Conservation (phyloP, 2,888 invertebrate species). For the Dryomyza anilis region DNA sequence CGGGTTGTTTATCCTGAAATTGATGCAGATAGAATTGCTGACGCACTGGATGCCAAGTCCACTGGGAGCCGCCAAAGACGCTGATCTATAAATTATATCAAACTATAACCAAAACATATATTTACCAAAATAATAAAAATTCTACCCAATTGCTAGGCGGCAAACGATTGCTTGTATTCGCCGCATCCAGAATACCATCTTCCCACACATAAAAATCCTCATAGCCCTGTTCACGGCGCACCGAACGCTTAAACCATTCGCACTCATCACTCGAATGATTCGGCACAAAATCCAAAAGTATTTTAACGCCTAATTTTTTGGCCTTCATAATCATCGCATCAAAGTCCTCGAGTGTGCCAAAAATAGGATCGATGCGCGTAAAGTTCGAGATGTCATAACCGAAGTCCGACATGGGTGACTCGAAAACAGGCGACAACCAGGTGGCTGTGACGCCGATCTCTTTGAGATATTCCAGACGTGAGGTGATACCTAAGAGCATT, state of each 20-base stretch:
- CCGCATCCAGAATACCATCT: constrained; percentile 62
- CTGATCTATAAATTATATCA: constrained; percentile 40
- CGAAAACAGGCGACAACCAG: constrained; percentile 76
- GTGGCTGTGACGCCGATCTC: constrained; percentile 71
- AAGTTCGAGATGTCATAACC: constrained; percentile 80
- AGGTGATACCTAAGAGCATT: constrained; percentile 65
- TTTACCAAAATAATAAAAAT: background rate
- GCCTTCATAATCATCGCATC: constrained; percentile 66
- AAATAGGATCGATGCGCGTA: constrained; percentile 69
- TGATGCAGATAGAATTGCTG: constrained; percentile 75
- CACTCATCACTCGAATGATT: constrained; percentile 81
- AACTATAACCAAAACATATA: background rate
- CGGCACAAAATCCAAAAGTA: constrained; percentile 70
- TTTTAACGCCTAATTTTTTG: constrained; percentile 63
- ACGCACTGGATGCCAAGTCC: constrained; percentile 70
- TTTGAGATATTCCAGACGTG: constrained; percentile 68
- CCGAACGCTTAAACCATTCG: constrained; percentile 82
- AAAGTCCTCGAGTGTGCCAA: constrained; percentile 70
- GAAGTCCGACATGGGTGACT: constrained; percentile 76
- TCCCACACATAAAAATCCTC: constrained; percentile 80
- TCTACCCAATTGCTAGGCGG: constrained; percentile 50
- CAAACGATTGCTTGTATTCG: constrained; percentile 31
- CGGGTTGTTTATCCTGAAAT: constrained; percentile 71
- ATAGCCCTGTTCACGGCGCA: constrained; percentile 67
- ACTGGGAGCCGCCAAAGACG: constrained; percentile 70